A percentile compares a stretch with the other conserved stretches of the same genome.
phyloP scores from a whole-genome alignment of 2,888 invertebrate genomes.

The Allophyes oxyacanthae region DNA sequence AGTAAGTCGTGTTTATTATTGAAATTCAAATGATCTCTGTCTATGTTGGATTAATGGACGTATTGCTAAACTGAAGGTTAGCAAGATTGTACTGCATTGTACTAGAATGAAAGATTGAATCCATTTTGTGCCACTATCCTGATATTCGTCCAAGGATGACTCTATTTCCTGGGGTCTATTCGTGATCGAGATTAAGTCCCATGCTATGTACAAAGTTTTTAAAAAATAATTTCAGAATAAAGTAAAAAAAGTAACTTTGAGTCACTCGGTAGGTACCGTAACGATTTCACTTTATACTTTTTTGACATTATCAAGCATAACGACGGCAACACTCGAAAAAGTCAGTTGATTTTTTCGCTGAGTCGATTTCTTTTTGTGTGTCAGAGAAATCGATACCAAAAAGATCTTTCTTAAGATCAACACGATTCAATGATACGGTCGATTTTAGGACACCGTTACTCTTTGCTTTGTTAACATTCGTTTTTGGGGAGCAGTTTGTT shows the following conservation, averaged over 20 bases:
- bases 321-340: conserved; percentile 36
- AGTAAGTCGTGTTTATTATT: too few relatives aligned
- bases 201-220: too few relatives aligned
- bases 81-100: too few relatives aligned
- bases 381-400: conserved; percentile 70
- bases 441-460: conserved; percentile 57
- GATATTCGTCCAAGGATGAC: too few relatives aligned
- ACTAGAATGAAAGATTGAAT: too few relatives aligned
- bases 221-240: conserved; percentile 3
- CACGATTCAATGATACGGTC: conserved; percentile 62
- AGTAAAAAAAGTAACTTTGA: conserved; percentile 27
- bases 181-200: too few relatives aligned
- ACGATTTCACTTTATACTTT: conserved; percentile 54
- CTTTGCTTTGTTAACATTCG: conserved; percentile 42
- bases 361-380: conserved; percentile 72
- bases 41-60: too few relatives aligned
- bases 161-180: too few relatives aligned
- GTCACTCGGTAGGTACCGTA: conserved; percentile 25
- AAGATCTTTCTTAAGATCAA: conserved; percentile 60
- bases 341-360: conserved; percentile 51
- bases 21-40: too few relatives aligned
- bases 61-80: too few relatives aligned
- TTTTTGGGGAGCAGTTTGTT: conserved; percentile 36
- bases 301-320: conserved; percentile 53
- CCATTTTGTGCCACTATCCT: too few relatives aligned